A percentile compares a stretch with the other conserved stretches of the same genome.
Evolutionary conservation across 2,113 vertebrate species (phyloP).

Genomic region (Aplodontia rufa): DNA sequence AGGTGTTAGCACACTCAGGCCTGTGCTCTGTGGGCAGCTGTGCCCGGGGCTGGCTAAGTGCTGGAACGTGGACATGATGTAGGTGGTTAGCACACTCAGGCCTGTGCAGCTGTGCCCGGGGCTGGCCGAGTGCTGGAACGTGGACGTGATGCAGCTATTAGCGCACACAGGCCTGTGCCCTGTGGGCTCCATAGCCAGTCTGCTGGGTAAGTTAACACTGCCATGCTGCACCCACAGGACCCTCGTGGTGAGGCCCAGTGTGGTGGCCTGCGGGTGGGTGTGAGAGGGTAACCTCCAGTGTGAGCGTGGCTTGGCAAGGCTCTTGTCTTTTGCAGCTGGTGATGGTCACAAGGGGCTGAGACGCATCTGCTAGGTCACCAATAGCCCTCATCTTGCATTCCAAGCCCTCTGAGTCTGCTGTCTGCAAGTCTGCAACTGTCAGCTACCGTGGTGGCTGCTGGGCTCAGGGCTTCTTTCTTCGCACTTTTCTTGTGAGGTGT

Average conservation of each 20-base stretch:
- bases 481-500: neutral
- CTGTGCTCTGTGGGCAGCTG: too few relatives aligned
- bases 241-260: neutral
- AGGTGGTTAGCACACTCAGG: too few relatives aligned
- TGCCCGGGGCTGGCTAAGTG: too few relatives aligned
- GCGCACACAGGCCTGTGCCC: neutral
- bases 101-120: too few relatives aligned
- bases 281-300: neutral
- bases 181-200: neutral
- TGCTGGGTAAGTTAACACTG: neutral
- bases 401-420: neutral
- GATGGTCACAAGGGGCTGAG: neutral
- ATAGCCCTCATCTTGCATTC: accelerated
- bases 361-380: accelerated
- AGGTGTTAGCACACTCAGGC: too few relatives aligned
- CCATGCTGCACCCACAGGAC: neutral
- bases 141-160: accelerated
- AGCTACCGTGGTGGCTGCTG: accelerated
- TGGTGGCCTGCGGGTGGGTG: neutral
- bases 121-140: too few relatives aligned
- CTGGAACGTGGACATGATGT: too few relatives aligned
- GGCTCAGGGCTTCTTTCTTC: too few relatives aligned
- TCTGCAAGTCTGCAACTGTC: neutral
- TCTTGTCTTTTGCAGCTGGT: accelerated
- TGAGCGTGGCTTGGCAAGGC: neutral